phyloP scores from a whole-genome alignment of 2,888 invertebrate genomes.

The Lasioglossum calceatum region DNA sequence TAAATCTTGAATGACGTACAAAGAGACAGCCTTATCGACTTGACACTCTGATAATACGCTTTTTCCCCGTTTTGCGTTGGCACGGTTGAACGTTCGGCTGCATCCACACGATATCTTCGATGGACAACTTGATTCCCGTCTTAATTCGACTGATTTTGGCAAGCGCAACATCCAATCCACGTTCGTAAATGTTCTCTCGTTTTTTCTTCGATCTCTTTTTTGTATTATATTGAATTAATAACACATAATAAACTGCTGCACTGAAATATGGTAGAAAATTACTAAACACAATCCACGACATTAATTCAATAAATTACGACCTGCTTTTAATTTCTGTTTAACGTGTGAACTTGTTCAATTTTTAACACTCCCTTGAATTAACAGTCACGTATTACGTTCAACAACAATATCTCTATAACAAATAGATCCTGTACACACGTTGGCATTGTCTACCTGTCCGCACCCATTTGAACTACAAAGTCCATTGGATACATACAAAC shows the following conservation, averaged over 20 bases:
- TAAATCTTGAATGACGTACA: conserved; percentile 13
- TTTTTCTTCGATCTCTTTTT: background rate
- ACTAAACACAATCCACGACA: background rate
- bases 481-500: background rate
- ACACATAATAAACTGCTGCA: background rate
- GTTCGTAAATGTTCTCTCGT: background rate
- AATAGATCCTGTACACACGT: background rate
- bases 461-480: background rate
- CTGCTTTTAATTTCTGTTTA: background rate
- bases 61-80: background rate
- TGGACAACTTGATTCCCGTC: background rate
- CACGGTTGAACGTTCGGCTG: background rate
- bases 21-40: background rate
- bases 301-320: background rate
- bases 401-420: background rate
- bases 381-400: background rate
- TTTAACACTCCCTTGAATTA: background rate
- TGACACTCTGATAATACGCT: conserved; percentile 3
- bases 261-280: background rate
- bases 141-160: background rate
- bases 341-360: background rate
- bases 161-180: background rate
- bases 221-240: no score
- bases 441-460: background rate
- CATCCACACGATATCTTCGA: background rate